Conservation (phyloP, 1,140 invertebrate genomes). For the Hyposmocoma kahamanoa region DNA sequence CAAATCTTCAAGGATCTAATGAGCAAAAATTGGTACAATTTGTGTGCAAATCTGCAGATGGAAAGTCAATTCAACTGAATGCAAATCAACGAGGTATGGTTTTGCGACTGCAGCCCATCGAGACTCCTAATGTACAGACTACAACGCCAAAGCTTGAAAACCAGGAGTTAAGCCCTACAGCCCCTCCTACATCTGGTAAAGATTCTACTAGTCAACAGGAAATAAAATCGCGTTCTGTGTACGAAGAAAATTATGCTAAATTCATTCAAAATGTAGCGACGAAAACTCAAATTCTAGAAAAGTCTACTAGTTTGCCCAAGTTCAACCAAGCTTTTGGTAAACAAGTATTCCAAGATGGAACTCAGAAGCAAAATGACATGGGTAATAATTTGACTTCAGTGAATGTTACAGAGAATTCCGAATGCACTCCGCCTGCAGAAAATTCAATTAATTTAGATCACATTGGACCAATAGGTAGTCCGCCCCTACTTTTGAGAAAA, state of each 20-base stretch:
- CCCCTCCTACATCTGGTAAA: slow-evolving; percentile 17
- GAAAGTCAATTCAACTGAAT: slow-evolving; percentile 72
- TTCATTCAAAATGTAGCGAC: slow-evolving; percentile 65
- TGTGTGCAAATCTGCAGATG: slow-evolving; percentile 75
- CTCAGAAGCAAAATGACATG: slow-evolving; percentile 46
- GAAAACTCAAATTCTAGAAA: slow-evolving; percentile 42
- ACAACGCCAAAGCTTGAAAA: slow-evolving; percentile 27
- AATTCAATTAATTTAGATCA: slow-evolving; percentile 55
- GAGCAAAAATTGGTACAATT: slow-evolving; percentile 74
- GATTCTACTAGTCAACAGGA: slow-evolving; percentile 41
- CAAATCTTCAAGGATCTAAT: slow-evolving; percentile 64
- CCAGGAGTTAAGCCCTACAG: slow-evolving; percentile 33
- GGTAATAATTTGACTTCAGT: slow-evolving; percentile 29
- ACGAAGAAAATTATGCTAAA: slow-evolving; percentile 74
- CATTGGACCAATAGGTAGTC: slow-evolving; percentile 53
- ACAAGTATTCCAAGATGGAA: slow-evolving; percentile 72
- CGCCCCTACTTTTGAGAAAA: slow-evolving; percentile 63
- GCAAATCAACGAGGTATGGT: slow-evolving; percentile 68
- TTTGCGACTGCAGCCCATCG: slow-evolving; percentile 61
- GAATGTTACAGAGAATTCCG: slow-evolving; percentile 32
- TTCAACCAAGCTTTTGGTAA: slow-evolving; percentile 88
- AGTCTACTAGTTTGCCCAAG: slow-evolving; percentile 77
- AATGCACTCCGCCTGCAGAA: slow-evolving; percentile 40
- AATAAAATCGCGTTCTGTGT: slow-evolving; percentile 71
- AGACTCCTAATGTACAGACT: slow-evolving; percentile 37